phyloP scores from a whole-genome alignment of 2,113 vertebrate genomes.

The Heterotis niloticus region DNA sequence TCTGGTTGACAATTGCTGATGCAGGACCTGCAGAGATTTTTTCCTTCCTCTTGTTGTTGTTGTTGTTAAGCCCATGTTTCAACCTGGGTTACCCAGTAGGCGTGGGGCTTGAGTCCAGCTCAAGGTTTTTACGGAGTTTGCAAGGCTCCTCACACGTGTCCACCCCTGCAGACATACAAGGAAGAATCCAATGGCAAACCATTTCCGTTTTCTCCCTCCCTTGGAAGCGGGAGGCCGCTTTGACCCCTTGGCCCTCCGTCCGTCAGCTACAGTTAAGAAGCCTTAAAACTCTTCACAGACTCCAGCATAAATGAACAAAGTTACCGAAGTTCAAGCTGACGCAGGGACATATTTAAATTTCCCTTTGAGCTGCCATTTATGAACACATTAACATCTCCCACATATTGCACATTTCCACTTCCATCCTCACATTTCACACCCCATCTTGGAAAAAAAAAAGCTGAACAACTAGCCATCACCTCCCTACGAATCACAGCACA shows the following conservation, averaged over 20 bases:
- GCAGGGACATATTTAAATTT: conserved; percentile 5
- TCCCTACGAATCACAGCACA: background rate
- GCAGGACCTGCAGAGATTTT: conserved; percentile 56
- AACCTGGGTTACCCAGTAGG: no score
- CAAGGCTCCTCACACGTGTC: no score
- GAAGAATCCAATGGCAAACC: no score
- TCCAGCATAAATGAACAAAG: background rate
- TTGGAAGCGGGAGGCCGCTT: no score
- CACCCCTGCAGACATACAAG: no score
- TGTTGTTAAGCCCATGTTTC: background rate
- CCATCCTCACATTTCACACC: conserved; percentile 2
- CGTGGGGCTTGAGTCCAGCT: no score
- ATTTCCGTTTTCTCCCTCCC: no score
- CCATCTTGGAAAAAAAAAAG: no score
- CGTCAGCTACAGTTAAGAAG: background rate
- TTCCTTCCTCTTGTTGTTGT: background rate
- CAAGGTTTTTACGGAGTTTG: no score
- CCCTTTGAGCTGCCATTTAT: conserved; percentile 15
- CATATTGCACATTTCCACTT: conserved; percentile 16
- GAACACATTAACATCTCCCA: conserved; percentile 20
- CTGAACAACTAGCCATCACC: conserved; percentile 21
- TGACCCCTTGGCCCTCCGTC: no score
- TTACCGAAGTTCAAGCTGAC: conserved; percentile 4
- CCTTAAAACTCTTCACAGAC: background rate
- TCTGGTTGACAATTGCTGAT: conserved; percentile 59